Percentiles rank a stretch among this genome's conserved stretches.
phyloP scores from a whole-genome alignment of 2,113 vertebrate genomes.

The Indri indri region DNA sequence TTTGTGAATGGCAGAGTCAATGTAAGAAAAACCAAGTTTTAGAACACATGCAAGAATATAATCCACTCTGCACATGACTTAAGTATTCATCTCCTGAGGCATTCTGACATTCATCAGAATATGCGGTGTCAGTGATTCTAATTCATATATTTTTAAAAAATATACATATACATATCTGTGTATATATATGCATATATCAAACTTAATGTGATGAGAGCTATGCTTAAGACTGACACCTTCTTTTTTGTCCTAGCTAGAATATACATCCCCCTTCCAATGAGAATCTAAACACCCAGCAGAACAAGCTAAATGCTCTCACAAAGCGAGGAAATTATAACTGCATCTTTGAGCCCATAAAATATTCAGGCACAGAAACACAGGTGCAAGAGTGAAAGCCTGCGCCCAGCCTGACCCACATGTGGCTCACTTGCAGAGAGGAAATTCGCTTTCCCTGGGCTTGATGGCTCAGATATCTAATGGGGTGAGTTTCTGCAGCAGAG shows the following conservation, averaged over 20 bases:
- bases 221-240: neutral
- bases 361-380: constrained; percentile 60
- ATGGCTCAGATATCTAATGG: constrained; percentile 45
- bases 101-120: neutral
- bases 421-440: neutral
- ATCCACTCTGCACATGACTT: neutral
- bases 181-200: neutral
- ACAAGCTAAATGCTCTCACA: constrained; percentile 29
- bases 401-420: neutral
- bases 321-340: constrained; percentile 35
- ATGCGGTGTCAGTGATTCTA: neutral
- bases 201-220: neutral
- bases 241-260: neutral
- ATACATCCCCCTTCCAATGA: neutral
- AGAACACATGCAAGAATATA: neutral
- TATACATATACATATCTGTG: neutral
- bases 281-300: constrained; percentile 29
- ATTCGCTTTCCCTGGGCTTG: constrained; percentile 36
- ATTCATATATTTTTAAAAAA: neutral
- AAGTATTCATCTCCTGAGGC: neutral
- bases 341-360: constrained; percentile 49
- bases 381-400: constrained; percentile 37
- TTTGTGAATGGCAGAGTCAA: neutral
- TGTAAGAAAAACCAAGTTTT: neutral
- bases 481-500: constrained; percentile 34